Evolutionary conservation across 30 jellyfish, hydroid and myxozoan genomes (phyloP), one percentile per base, ranked within the genome.

Genomic region (Pelagia noctiluca): DNA sequence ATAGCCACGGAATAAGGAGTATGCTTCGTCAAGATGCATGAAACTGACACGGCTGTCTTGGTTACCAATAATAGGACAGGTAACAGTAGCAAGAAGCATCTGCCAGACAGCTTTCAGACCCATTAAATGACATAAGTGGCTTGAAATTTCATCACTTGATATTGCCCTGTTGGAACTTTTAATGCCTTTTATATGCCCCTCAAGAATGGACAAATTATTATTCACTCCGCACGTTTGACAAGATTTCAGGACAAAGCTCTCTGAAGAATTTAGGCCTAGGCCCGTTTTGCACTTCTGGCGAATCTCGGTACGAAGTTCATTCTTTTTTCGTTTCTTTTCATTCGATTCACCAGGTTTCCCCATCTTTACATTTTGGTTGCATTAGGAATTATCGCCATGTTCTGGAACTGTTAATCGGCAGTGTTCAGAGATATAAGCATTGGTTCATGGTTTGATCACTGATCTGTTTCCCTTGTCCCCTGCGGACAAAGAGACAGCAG

Each of bases 81-180:
- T 24, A 60, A 60, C 29, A 60, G 29, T 60, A 60, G 73, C 73
- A 60, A 60, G 73, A 60, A 60, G 73, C 73, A 60, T 60, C 10
- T 60, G 73, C 73, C 37, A 60, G 73, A 60, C 34, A 60, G 73
- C 73, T 60, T 60, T 60, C 34, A 60, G 34, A 60, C 73, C 73
- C 73, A 60, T 60, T 5, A 60, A 60, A 5, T 60, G 73, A 60
- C 73, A 60, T 0, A 60, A 60, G 73, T 60, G 73, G 73, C 73
- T 60, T 60, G 73, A 60, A 24, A 24, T 60, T 60, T 60, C 73
- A 1, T 1, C 73, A 60, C 3, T 1, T 60, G 34, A 60, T 60
- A 16, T 1, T 60, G 73, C 73, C 37, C 34, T 0, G 34, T 60
- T 60, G 29, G 73, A 60, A 1, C 0, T 60, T 60, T 60, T 60